Evolutionary conservation across 2,888 invertebrate species (phyloP), one percentile per base, ranked within the genome.

Genomic region (Ditylenchus weischeri): DNA sequence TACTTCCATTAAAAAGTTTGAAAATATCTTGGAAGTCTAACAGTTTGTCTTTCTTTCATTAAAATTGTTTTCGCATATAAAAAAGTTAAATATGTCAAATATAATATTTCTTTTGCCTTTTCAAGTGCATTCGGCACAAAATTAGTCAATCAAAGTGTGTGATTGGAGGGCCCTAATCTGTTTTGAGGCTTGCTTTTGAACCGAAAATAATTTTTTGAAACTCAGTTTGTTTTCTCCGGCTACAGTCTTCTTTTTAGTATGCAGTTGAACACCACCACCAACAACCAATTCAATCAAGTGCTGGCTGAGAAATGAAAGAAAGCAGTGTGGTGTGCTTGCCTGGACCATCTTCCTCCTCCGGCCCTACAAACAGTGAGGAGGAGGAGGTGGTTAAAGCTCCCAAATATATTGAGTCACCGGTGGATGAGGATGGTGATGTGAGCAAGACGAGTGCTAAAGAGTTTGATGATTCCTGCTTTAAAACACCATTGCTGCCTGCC

Each of bases 401-500:
- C 1, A 43, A 15, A 43, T 43, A 15, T 43, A 15, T 10, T 43
- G 43, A 10, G 43, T 43, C 43, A 43, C 11, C 43, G 8, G 13
- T 3, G 43, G 43, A 43, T 2, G 43, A 43, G 43, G 43, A 43
- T 2, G 43, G 13, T 13, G 43, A 43, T 43, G 43, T 15, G 13
- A 15, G 43, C 54, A 54, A 54, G 23, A 11, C 54, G 10, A 29
- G 10, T 29, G 13, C 49, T n/a, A 63, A 63, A 36, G 48, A 51
- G 29, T 63, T 63, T 50, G 63, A 63, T 29, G 63, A 63, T 36
- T 63, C 51, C 19, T 63, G 63, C 51, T 63, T 63, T 23, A 63
- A 63, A 51, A 51, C 63, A 19, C 63, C 63, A 1, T 10, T 51
- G 23, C 51, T 51, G 10, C 63, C 63, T n/a, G 21, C 11, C 18